These are phyloP conservation scores for Hemichromis elongatus DNA, from an alignment of 2,113 vertebrate species.

Conservation along the genomic window DNA sequence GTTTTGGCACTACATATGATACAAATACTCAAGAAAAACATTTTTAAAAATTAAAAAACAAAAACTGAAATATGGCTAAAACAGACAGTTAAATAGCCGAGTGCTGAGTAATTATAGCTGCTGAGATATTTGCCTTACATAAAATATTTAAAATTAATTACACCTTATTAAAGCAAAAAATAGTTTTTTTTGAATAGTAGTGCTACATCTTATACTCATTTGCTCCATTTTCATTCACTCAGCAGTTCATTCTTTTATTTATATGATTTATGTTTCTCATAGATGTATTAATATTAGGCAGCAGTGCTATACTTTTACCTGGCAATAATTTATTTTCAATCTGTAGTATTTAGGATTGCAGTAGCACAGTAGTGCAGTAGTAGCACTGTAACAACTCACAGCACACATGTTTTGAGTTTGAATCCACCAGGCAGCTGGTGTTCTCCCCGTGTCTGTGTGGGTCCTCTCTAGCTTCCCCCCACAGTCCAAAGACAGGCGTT, in stretches of 20 bases:
- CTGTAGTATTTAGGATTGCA: neutral
- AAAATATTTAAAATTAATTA: neutral
- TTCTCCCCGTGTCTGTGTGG: neutral
- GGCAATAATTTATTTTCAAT: neutral
- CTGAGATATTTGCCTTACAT: neutral
- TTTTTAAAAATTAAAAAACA: neutral
- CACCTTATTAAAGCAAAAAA: neutral
- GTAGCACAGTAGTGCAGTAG: rapidly evolving
- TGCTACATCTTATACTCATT: neutral
- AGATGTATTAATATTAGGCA: neutral
- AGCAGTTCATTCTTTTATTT: neutral
- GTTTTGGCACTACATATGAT: rapidly evolving
- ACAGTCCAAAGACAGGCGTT: neutral
- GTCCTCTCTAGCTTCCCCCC: neutral
- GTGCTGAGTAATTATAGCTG: neutral
- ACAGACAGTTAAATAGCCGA: neutral
- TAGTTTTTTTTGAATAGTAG: neutral
- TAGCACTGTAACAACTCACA: neutral
- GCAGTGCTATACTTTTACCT: neutral
- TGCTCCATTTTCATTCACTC: neutral
- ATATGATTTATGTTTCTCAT: neutral
- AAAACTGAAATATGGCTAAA: neutral
- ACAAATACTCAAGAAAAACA: neutral
- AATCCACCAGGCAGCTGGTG: neutral
- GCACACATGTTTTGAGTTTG: too few relatives aligned